Conservation (phyloP, 2,113 vertebrate species). For the Rousettus leschenaultii region DNA sequence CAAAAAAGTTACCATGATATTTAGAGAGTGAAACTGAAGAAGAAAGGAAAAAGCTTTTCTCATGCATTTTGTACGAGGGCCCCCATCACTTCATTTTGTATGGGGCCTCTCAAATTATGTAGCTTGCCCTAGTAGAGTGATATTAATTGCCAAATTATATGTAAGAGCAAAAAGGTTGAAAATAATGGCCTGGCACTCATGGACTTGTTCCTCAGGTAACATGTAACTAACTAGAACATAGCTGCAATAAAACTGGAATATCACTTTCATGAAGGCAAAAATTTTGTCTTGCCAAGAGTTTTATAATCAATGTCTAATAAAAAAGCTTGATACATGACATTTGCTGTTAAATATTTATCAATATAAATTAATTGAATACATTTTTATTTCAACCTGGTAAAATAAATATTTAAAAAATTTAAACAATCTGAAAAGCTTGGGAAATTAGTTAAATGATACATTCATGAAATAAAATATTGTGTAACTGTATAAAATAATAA, state of each 20-base stretch:
- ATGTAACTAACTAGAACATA: not conserved
- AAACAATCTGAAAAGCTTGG: not conserved
- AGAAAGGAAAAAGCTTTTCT: not conserved
- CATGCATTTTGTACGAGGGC: not conserved
- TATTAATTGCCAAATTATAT: not conserved
- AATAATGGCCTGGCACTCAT: not conserved
- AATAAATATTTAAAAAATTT: not conserved
- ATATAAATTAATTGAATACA: not conserved
- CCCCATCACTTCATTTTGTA: not conserved
- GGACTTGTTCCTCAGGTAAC: not conserved
- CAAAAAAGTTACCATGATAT: not conserved
- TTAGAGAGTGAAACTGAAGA: not conserved
- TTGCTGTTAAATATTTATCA: not conserved
- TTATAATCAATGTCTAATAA: not conserved
- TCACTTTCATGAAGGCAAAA: not conserved
- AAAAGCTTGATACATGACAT: not conserved
- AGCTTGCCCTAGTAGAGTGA: not conserved
- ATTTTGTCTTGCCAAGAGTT: not conserved
- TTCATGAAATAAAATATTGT: not conserved
- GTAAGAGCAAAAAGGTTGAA: not conserved
- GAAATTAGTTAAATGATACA: not conserved
- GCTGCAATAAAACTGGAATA: not conserved
- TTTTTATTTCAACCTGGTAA: not conserved
- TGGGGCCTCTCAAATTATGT: not conserved
- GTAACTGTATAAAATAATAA: not conserved